A percentile compares a stretch with the other conserved stretches of the same genome.
phyloP scores from a whole-genome alignment of 1,140 invertebrate genomes.

The Antheraea mylitta region DNA sequence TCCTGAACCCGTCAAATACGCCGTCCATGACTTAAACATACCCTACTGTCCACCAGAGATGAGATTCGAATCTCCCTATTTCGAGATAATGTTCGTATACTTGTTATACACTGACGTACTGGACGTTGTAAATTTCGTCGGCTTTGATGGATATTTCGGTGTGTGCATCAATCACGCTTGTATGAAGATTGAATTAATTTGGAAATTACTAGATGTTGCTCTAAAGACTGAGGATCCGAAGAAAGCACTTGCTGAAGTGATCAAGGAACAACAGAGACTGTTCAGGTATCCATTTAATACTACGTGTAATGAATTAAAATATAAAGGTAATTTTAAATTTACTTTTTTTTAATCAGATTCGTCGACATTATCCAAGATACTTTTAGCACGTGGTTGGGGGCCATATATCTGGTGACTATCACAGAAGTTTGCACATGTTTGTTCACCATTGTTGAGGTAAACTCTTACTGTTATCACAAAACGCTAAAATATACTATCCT shows the following conservation, averaged over 20 bases:
- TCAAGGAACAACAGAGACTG: no score
- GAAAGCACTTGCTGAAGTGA: constrained; percentile 28
- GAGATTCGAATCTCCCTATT: no score
- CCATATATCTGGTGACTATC: no score
- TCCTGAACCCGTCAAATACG: constrained; percentile 30
- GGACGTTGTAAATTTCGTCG: constrained; percentile 41
- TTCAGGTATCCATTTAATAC: neutral
- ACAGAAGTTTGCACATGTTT: no score
- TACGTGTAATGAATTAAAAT: neutral
- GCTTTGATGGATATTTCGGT: no score
- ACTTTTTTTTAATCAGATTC: constrained; percentile 14
- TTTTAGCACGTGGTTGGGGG: constrained; percentile 18
- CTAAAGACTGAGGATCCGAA: constrained; percentile 19
- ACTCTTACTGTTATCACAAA: neutral
- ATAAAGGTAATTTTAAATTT: neutral
- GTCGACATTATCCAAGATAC: constrained; percentile 15
- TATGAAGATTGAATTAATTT: constrained; percentile 45
- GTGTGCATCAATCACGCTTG: constrained; percentile 47
- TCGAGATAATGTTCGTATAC: no score
- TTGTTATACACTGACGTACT: neutral
- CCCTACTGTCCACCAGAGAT: constrained; percentile 11
- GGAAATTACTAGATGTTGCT: constrained; percentile 37
- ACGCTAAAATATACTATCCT: no score
- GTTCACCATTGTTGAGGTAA: neutral
- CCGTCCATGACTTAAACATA: constrained; percentile 43